Conservation (phyloP, 2,113 vertebrate genomes). For the Alexandromys fortis region DNA sequence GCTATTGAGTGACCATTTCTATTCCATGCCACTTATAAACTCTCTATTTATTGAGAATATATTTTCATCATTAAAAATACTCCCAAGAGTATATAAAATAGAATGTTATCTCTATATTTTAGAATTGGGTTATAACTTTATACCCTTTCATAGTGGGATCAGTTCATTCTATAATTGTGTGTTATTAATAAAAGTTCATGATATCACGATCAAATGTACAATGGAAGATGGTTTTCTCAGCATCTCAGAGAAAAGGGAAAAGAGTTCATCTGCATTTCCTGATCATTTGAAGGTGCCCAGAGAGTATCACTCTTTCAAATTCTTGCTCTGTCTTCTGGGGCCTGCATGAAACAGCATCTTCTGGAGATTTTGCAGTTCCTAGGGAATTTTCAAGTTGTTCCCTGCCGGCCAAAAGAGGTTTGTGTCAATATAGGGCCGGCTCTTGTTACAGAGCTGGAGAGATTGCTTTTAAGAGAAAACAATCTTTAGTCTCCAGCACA, state of each 20-base stretch:
- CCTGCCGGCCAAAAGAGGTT: not conserved
- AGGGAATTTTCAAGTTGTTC: constrained; percentile 7
- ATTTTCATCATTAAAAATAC: not conserved
- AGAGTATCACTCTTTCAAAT: not conserved
- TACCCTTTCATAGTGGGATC: not conserved
- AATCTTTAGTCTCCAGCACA: constrained; percentile 7
- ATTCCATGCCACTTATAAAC: not conserved
- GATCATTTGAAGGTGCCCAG: not conserved
- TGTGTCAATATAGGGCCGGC: not conserved
- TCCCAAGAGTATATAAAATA: not conserved
- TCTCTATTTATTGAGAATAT: constrained; percentile 19
- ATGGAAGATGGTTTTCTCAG: not conserved
- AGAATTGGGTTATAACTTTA: constrained; percentile 3
- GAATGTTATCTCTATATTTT: constrained; percentile 11
- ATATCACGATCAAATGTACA: not conserved
- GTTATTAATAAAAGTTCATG: not conserved
- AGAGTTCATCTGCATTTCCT: not conserved
- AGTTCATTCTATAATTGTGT: not conserved
- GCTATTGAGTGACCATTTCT: not conserved
- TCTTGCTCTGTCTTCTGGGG: not conserved
- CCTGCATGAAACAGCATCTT: not conserved
- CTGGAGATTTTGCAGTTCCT: not conserved
- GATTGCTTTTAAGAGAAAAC: constrained; percentile 39
- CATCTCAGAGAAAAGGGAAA: not conserved
- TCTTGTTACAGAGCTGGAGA: constrained; percentile 17